Evolutionary conservation across 2,888 invertebrate species (phyloP).

Genomic region (Erynnis tages): DNA sequence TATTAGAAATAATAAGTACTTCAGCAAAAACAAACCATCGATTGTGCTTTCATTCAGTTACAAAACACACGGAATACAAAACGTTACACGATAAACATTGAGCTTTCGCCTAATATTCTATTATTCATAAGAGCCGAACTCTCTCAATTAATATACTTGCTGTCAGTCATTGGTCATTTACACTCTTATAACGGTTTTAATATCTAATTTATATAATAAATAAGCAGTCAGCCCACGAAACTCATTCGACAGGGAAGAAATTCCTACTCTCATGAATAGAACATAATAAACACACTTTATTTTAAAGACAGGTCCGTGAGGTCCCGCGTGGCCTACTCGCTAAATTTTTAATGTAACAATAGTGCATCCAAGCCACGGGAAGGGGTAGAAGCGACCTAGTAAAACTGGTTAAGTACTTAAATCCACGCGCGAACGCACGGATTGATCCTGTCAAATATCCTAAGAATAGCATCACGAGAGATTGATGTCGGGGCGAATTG

Average conservation of each 20-base stretch:
- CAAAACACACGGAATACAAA: slow-evolving; percentile 8
- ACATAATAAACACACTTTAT: slow-evolving; percentile 22
- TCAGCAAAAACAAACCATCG: slow-evolving; percentile 11
- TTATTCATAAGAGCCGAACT: slow-evolving; percentile 11
- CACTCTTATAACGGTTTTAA: slow-evolving; percentile 11
- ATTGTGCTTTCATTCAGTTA: slow-evolving; percentile 6
- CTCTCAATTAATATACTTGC: slow-evolving; percentile 4
- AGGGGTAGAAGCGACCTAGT: slow-evolving; percentile 14
- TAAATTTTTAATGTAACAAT: background rate
- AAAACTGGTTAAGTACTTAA: slow-evolving; percentile 3
- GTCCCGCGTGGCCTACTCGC: slow-evolving; percentile 7
- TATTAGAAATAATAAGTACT: slow-evolving; percentile 10
- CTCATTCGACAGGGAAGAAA: slow-evolving; percentile 15
- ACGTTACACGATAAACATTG: slow-evolving; percentile 20
- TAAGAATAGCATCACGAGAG: slow-evolving; percentile 12
- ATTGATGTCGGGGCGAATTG: slow-evolving; percentile 2
- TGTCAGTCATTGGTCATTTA: slow-evolving; percentile 20
- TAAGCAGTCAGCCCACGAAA: slow-evolving; percentile 23
- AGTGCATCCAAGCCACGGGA: slow-evolving; percentile 15
- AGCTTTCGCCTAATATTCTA: slow-evolving; percentile 24
- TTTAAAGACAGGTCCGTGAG: slow-evolving; percentile 7
- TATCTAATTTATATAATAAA: slow-evolving; percentile 17
- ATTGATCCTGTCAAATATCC: slow-evolving; percentile 2
- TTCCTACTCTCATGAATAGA: slow-evolving; percentile 27
- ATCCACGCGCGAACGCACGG: slow-evolving; percentile 5